phyloP scores from a whole-genome alignment of 2,888 invertebrate genomes.

The Alentia gelatinosa region DNA sequence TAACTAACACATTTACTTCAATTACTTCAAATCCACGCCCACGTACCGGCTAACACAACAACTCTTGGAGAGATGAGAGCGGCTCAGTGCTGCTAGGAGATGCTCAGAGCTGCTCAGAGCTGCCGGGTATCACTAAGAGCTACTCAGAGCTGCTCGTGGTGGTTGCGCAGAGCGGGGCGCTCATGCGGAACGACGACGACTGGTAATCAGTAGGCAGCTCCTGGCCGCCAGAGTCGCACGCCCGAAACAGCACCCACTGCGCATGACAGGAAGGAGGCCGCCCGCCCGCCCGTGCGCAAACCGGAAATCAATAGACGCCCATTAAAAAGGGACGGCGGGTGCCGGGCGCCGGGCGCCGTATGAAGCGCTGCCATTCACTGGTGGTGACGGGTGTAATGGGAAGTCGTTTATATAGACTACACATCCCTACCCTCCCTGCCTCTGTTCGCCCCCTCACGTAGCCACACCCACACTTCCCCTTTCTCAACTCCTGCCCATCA shows the following conservation, averaged over 20 bases:
- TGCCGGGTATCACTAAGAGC: neutral
- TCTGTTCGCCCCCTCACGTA: neutral
- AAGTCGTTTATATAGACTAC: conserved; percentile 12
- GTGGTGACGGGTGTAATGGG: neutral
- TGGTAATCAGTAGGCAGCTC: conserved; percentile 9
- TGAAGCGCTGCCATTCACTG: neutral
- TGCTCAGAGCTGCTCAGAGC: neutral
- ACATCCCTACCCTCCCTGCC: neutral
- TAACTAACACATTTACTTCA: neutral
- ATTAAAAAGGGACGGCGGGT: conserved; percentile 23
- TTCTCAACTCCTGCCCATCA: neutral
- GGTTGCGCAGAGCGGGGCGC: neutral
- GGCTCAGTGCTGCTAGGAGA: too few species aligned
- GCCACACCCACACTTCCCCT: neutral
- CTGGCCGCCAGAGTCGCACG: neutral
- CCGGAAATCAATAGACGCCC: conserved; percentile 32
- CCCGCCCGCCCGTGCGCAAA: neutral
- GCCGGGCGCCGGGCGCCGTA: neutral
- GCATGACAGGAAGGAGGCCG: conserved; percentile 41
- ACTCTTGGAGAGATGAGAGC: neutral
- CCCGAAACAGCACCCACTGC: conserved; percentile 2
- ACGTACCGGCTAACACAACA: neutral
- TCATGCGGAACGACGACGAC: neutral
- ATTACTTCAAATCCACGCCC: neutral
- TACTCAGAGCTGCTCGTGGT: neutral